phyloP scores from a whole-genome alignment of 1,140 invertebrate genomes.

The Telenomus remus region DNA sequence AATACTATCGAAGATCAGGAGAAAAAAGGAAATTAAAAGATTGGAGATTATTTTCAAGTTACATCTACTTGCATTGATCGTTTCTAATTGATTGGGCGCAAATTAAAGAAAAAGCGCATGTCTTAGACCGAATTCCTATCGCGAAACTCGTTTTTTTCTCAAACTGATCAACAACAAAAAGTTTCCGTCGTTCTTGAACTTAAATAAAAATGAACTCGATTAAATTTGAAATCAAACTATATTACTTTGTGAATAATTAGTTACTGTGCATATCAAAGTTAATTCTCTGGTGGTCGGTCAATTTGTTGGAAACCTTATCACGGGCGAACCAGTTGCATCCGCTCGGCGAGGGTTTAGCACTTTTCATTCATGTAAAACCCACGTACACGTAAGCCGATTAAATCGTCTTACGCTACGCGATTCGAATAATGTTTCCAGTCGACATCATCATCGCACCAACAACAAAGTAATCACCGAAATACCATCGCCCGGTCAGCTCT shows the following conservation, averaged over 20 bases:
- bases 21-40: no score
- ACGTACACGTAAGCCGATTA: constrained; percentile 49
- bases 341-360: constrained; percentile 26
- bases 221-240: no score
- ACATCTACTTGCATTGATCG: neutral
- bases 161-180: no score
- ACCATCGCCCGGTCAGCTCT: constrained; percentile 30
- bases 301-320: constrained; percentile 32
- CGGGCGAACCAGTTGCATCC: constrained; percentile 18
- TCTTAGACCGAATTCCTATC: no score
- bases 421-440: constrained; percentile 53
- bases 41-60: neutral
- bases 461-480: constrained; percentile 57
- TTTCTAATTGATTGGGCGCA: constrained; percentile 1
- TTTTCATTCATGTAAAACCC: constrained; percentile 51
- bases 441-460: constrained; percentile 51
- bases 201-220: no score
- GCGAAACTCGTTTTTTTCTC: constrained; percentile 2
- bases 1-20: no score
- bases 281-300: constrained; percentile 9
- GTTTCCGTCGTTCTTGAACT: no score
- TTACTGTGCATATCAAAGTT: constrained; percentile 1
- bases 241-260: constrained; percentile 26
- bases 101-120: neutral
- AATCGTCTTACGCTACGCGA: constrained; percentile 47